Evolutionary conservation across 2,113 vertebrate genomes (phyloP).

Genomic region (Cyrtonyx montezumae): DNA sequence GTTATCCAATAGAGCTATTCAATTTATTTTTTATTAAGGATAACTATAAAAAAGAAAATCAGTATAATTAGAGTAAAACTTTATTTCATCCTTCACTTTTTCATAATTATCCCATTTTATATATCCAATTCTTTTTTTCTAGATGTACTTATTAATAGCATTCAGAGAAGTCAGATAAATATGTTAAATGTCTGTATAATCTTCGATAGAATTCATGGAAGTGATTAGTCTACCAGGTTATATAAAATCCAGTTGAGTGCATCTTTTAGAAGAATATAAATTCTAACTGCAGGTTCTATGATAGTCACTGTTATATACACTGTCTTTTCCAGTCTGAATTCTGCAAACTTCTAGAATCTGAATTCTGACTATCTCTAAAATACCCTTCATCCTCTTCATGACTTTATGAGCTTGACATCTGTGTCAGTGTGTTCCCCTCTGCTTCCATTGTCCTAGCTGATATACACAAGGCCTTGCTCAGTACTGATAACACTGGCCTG

Average conservation of each 20-base stretch:
- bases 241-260: not conserved
- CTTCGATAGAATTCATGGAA: not conserved
- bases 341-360: not conserved
- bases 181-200: not conserved
- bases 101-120: not conserved
- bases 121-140: not conserved
- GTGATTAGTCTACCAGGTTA: not conserved
- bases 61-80: not conserved
- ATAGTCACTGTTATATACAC: not conserved
- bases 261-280: not conserved
- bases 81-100: not conserved
- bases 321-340: not conserved
- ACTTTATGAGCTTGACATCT: not conserved
- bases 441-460: too few relatives aligned
- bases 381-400: not conserved
- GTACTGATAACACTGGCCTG: too few relatives aligned
- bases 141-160: not conserved
- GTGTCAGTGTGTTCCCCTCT: too few relatives aligned
- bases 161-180: not conserved
- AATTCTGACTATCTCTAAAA: not conserved
- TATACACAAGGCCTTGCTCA: too few relatives aligned
- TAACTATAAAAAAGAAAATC: not conserved
- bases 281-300: not conserved
- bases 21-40: not conserved
- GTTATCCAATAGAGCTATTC: not conserved